Evolutionary conservation across 2,888 invertebrate species (phyloP).

Genomic region (Hymenopus coronatus): DNA sequence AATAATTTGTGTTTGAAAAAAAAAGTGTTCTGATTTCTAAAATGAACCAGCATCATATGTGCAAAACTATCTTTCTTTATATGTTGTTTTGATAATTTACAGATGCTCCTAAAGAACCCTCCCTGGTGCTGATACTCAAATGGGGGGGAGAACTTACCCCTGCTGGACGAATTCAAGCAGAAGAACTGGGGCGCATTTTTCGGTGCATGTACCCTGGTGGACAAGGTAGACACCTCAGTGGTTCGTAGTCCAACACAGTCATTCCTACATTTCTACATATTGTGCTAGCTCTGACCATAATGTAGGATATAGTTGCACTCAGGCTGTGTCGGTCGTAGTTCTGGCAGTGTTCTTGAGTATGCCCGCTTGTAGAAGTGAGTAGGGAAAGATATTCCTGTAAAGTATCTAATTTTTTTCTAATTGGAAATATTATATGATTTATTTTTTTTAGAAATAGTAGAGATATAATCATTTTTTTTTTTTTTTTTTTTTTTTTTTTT

Average conservation of each 20-base stretch:
- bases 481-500: too few species aligned
- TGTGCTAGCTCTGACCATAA: background rate
- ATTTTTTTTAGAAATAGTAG: too few species aligned
- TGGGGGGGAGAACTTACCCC: conserved; percentile 99
- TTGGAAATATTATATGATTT: too few species aligned
- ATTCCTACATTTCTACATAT: background rate
- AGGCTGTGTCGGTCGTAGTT: background rate
- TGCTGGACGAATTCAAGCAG: conserved; percentile 95
- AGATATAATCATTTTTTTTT: too few species aligned
- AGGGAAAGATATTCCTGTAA: background rate
- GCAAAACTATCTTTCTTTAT: too few species aligned
- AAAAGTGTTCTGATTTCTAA: too few species aligned
- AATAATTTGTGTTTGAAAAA: too few species aligned
- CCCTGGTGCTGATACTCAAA: conserved; percentile 93
- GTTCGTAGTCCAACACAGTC: conserved; percentile 52
- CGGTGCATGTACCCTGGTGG: conserved; percentile 99
- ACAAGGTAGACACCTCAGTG: conserved; percentile 81
- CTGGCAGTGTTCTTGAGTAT: background rate
- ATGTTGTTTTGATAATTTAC: conserved; percentile 37
- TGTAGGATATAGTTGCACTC: background rate
- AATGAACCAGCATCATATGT: too few species aligned
- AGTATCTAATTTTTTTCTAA: background rate
- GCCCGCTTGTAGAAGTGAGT: background rate
- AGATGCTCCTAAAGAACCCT: conserved; percentile 88
- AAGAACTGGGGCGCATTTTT: conserved; percentile 95